These are phyloP conservation scores for Leptodactylus fuscus DNA, from an alignment of 2,113 vertebrate species.

Conservation along the genomic window DNA sequence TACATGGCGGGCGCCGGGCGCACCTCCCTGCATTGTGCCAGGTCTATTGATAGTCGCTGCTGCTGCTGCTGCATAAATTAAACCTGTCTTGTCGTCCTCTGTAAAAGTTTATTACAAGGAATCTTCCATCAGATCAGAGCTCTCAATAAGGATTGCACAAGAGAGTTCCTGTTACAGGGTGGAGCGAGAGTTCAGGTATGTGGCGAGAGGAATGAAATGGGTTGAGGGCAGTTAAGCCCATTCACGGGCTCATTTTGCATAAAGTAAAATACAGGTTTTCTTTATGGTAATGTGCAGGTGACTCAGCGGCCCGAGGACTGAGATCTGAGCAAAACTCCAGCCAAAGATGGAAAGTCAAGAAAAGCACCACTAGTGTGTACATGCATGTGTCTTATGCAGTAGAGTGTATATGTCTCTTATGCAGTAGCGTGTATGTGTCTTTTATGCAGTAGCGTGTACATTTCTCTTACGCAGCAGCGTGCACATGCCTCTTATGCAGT, in stretches of 20 bases:
- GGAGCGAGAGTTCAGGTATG: not conserved
- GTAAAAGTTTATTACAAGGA: conserved; percentile 9
- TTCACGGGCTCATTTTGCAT: not conserved
- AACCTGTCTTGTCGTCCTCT: not conserved
- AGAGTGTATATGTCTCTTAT: too few species aligned
- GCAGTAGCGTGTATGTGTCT: too few species aligned
- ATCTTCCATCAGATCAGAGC: not conserved
- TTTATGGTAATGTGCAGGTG: not conserved
- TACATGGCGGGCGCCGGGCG: not conserved
- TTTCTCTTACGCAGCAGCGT: too few species aligned
- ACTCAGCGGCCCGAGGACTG: conserved; percentile 14
- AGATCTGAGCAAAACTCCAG: not conserved
- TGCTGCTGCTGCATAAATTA: conserved; percentile 1
- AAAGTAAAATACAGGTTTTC: conserved; percentile 3
- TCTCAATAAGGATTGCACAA: not conserved
- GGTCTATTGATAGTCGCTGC: not conserved
- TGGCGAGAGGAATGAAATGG: not conserved
- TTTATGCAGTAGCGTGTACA: too few species aligned
- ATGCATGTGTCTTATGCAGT: too few species aligned
- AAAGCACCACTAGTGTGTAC: too few species aligned
- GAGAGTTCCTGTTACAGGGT: not conserved
- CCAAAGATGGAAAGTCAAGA: too few species aligned
- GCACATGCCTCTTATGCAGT: too few species aligned
- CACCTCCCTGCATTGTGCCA: conserved; percentile 12
- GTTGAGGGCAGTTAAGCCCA: conserved; percentile 46